These are phyloP conservation scores for Gastrophryne carolinensis DNA, from an alignment of 2,797 vertebrate genomes.

Conservation along the genomic window DNA sequence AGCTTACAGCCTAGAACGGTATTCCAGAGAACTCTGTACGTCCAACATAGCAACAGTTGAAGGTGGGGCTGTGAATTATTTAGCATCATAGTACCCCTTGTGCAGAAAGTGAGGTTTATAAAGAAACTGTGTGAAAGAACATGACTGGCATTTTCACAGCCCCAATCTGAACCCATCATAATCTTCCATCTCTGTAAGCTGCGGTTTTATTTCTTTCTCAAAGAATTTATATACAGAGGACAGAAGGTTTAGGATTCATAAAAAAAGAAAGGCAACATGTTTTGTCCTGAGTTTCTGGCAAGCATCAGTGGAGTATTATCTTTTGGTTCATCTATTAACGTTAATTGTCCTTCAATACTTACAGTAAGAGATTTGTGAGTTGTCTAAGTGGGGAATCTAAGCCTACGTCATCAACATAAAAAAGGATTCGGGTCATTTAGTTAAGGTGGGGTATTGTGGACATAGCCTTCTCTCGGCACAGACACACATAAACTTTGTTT, in stretches of 20 bases:
- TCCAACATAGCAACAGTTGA: too few species aligned
- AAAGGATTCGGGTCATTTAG: constrained; percentile 30
- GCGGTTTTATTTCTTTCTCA: too few species aligned
- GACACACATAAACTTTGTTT: constrained; percentile 25
- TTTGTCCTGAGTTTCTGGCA: constrained; percentile 41
- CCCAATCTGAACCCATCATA: too few species aligned
- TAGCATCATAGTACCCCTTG: too few species aligned
- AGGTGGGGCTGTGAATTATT: too few species aligned
- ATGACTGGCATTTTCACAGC: too few species aligned
- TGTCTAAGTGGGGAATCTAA: constrained; percentile 19
- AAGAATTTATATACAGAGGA: not conserved
- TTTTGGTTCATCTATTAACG: constrained; percentile 26
- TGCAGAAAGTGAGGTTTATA: too few species aligned
- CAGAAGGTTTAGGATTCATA: not conserved
- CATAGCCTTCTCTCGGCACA: constrained; percentile 23
- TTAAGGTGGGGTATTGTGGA: constrained; percentile 42
- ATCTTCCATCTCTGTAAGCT: too few species aligned
- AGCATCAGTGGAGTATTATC: constrained; percentile 6
- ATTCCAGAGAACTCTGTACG: too few species aligned
- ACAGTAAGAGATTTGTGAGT: constrained; percentile 25
- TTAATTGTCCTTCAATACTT: constrained; percentile 11
- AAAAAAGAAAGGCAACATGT: constrained; percentile 10
- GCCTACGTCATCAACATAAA: constrained; percentile 1
- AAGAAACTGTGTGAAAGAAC: too few species aligned
- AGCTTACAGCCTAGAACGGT: too few species aligned